Base-by-base conservation (phyloP, 2,113 vertebrate species). In the Salvelinus alpinus region DNA sequence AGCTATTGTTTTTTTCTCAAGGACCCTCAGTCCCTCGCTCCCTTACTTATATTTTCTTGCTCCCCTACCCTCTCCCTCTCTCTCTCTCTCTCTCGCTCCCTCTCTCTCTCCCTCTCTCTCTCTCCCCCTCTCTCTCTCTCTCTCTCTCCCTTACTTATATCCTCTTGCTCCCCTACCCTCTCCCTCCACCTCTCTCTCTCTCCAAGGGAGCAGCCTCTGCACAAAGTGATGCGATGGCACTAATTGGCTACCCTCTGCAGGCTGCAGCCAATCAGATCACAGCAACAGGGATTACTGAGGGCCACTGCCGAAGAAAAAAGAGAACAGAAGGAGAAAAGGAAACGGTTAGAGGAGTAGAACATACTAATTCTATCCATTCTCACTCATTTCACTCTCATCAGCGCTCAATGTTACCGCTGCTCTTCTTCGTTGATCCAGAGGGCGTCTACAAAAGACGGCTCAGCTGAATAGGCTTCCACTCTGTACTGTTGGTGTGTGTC, bases 171-270 rank as follows among this genome's bases (percentile, higher is more conserved):
- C 24, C 24, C 24, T 24, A 24, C 24, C 24, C 70, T 48, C 13
- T 48, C 57, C 48, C 12, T 54, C 65, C 82, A 60, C 72, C 70
- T 38, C 74, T 7, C 79, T 70, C 57, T 47, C 74, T 81, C 82
- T 79, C 76, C 22, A 80, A 84, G 87, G 82, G 80, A 69, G 82
- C 83, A 70, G 86, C 31, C 71, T 88, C 86, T 90, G 90, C 89
- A 91, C 87, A 90, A 91, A 91, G 86, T 92, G 92, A 93, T 75
- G 85, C 85, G 65, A 92, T 88, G 90, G 84, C 88, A 87, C 82
- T 93, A 93, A 92, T 92, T 93, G 91, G 83, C 87, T 87, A 80
- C 81, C 89, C 81, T 90, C 85, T 77, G 79, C 81, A 78, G 59
- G 20, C 59, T 5, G 51, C 16, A 54, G 51, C 51, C 59, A 62